Evolutionary conservation across 2,888 invertebrate genomes (phyloP).

Genomic region (Ptilodon capucinus): DNA sequence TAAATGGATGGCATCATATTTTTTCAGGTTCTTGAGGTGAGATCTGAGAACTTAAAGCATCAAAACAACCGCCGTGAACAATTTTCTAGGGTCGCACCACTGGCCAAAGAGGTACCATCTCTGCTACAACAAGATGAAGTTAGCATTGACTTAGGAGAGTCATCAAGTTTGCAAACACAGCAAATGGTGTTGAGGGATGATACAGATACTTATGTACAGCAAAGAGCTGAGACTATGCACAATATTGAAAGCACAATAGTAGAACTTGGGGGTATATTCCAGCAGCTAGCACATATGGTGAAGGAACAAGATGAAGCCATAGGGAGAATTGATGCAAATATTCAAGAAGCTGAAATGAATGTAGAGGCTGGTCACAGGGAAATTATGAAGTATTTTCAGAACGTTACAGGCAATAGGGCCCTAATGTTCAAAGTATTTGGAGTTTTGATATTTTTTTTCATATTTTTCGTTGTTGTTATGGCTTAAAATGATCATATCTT

Average conservation of each 20-base stretch:
- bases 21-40: conserved; percentile 92
- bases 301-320: conserved; percentile 99
- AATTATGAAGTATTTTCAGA: conserved; percentile 98
- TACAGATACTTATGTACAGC: conserved; percentile 94
- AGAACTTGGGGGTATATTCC: conserved; percentile 99
- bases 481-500: conserved; percentile 80
- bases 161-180: conserved; percentile 73
- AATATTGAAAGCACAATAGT: conserved; percentile 99
- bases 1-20: not conserved
- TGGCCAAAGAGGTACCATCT: conserved; percentile 70
- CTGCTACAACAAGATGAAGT: conserved; percentile 87
- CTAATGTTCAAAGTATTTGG: conserved; percentile 99
- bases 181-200: conserved; percentile 91
- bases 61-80: conserved; percentile 97
- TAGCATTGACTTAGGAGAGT: conserved; percentile 92
- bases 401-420: conserved; percentile 98
- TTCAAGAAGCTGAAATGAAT: conserved; percentile 97
- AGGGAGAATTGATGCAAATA: conserved; percentile 98
- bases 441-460: conserved; percentile 98
- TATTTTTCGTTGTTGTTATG: conserved; percentile 99
- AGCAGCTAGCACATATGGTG: conserved; percentile 97
- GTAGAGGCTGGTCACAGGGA: conserved; percentile 99
- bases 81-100: conserved; percentile 82
- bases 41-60: conserved; percentile 98
- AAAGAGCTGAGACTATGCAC: conserved; percentile 98